phyloP scores from a whole-genome alignment of 2,113 vertebrate species.

The Arizona elegans region DNA sequence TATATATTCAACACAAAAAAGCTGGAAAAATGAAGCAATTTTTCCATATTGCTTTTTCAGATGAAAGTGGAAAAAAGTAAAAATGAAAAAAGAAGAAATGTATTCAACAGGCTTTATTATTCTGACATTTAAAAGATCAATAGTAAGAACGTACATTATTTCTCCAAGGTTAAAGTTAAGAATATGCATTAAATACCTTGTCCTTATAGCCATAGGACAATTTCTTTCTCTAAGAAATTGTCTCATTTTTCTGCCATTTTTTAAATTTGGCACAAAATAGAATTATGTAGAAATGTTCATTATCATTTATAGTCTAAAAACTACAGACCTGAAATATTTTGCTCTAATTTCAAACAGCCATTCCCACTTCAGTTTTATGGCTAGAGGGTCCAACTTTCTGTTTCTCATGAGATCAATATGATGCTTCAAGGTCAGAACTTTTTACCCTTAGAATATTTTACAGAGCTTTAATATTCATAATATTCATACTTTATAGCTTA shows the following conservation, averaged over 20 bases:
- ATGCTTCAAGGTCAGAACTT: not conserved
- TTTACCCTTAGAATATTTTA: not conserved
- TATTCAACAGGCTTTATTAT: not conserved
- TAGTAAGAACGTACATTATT: not conserved
- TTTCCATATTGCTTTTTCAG: not conserved
- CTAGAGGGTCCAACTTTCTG: not conserved
- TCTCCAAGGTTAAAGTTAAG: slow-evolving; percentile 7
- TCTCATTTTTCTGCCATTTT: not conserved
- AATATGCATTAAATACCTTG: not conserved
- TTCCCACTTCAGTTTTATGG: not conserved
- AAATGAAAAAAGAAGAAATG: not conserved
- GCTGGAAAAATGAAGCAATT: not conserved
- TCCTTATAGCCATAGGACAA: not conserved
- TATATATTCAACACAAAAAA: not conserved
- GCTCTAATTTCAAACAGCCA: not conserved
- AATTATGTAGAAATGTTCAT: not conserved
- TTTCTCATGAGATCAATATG: not conserved
- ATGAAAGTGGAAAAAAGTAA: not conserved
- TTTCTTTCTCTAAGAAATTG: not conserved
- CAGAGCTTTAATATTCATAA: not conserved
- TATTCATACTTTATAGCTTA: not conserved
- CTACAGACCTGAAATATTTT: not conserved
- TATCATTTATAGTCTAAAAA: not conserved
- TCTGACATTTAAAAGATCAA: slow-evolving; percentile 5
- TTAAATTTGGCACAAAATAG: not conserved